Evolutionary conservation across 2,888 invertebrate species (phyloP), one percentile per base, ranked within the genome.

Genomic region (Abrostola triplasia): DNA sequence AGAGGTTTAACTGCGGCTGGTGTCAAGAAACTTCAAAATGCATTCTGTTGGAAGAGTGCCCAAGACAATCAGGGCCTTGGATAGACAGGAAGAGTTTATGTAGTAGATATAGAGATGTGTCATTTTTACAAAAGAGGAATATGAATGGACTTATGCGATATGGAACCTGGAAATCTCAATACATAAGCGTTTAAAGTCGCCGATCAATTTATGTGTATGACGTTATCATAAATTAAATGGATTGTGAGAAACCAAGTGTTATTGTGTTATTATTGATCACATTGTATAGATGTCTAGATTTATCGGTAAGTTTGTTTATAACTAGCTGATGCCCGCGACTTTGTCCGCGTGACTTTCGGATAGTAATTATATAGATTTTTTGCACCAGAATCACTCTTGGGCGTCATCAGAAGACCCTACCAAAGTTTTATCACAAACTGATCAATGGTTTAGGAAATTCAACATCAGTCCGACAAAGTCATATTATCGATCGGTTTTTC

Each of bases 1-100:
- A 67, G n/a, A 70, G 79, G 41, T 85, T 84, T 41, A 67, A 73
- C 36, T 84, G 85, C 5, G 82, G 80, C 6, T 84, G 84, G 85
- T 84, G 83, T n/a, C 59, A 73, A 9, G 80, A 83, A 51, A 64
- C 59, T 0, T 63, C 56, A 0, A 61, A 51, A 9, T 85, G 85
- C 52, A 69, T 58, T 55, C 60, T 85, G 12, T 50, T 76, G 1
- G 82, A 84, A n/a, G 78, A 84, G 62, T 85, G 84, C 42, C 79
- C 82, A 5, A 73, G 73, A 24, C 50, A 62, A n/a, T 13, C 24
- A 11, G 61, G 59, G 8, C 56, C 59, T 0, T 76, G 76, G 76
- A 40, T 65, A 42, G 41, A 65, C 2, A 64, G 36, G 11, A 64
- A 67, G 24, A 68, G 57, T 48, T 47, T 41, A 35, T 76, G 76